A percentile compares a stretch with the other conserved stretches of the same genome.
These are phyloP conservation scores for Ursus arctos DNA, from an alignment of 2,113 vertebrate species.

Conservation along the genomic window DNA sequence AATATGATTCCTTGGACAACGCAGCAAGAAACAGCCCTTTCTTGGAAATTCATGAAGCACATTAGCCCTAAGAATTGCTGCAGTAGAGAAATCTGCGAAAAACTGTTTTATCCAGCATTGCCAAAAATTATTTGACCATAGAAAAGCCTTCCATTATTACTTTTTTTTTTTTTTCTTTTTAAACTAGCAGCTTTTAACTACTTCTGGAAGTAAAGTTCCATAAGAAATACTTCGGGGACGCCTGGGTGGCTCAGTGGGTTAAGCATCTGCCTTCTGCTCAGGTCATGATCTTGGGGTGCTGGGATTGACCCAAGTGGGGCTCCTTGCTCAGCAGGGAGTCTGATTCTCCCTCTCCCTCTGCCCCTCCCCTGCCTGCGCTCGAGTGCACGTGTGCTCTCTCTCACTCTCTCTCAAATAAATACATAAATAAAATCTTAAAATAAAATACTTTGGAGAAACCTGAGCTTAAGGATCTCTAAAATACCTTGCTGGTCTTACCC, in stretches of 20 bases:
- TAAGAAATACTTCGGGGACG: not conserved
- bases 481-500: not conserved
- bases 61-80: not conserved
- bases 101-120: not conserved
- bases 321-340: not conserved
- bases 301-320: not conserved
- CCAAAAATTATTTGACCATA: not conserved
- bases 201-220: not conserved
- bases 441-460: not conserved
- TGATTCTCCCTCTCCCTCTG: not conserved
- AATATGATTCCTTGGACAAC: not conserved
- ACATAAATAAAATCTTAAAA: not conserved
- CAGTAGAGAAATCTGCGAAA: not conserved
- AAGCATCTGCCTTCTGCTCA: not conserved
- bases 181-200: not conserved
- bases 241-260: not conserved
- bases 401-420: not conserved
- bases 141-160: not conserved
- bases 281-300: not conserved
- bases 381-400: not conserved
- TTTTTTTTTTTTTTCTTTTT: not conserved
- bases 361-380: not conserved
- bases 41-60: not conserved
- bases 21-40: not conserved
- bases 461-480: not conserved